Percentiles rank a stretch among this genome's conserved stretches.
phyloP scores from a whole-genome alignment of 2,113 vertebrate species.

The Brachypodius melanocephalos region DNA sequence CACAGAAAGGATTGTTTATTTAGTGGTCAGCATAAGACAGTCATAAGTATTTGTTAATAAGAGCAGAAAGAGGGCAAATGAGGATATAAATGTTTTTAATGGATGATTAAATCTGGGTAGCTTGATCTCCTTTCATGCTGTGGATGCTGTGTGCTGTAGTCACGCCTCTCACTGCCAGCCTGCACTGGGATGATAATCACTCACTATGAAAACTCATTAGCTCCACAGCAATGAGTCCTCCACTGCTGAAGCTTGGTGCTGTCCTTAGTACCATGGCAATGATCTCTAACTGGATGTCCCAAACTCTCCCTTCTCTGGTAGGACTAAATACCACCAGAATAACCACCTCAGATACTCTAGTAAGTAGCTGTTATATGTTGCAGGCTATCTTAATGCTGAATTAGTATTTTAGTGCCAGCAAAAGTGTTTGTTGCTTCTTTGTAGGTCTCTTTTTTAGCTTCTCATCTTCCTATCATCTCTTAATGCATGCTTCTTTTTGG shows the following conservation, averaged over 20 bases:
- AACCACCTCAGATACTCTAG: conserved; percentile 71
- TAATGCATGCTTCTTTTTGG: conserved; percentile 44
- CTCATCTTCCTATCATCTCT: not conserved
- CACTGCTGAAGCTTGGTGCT: conserved; percentile 91
- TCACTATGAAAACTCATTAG: conserved; percentile 80
- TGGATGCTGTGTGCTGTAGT: conserved; percentile 69
- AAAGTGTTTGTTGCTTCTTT: conserved; percentile 27
- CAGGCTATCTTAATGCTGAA: not conserved
- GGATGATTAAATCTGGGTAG: conserved; percentile 43
- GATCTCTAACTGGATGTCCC: conserved; percentile 97
- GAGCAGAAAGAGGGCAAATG: not conserved
- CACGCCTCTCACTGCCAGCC: conserved; percentile 71
- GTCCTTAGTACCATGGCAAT: conserved; percentile 93
- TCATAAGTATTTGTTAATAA: not conserved
- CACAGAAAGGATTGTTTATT: not conserved
- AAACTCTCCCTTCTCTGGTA: conserved; percentile 88
- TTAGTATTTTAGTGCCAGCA: not conserved
- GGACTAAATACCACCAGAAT: conserved; percentile 84
- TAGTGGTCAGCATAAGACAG: not conserved
- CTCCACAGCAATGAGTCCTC: conserved; percentile 83
- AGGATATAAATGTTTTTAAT: not conserved
- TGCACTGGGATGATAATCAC: conserved; percentile 66
- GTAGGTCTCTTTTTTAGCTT: conserved; percentile 7
- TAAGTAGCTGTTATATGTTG: conserved; percentile 71
- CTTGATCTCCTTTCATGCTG: conserved; percentile 63